These are phyloP conservation scores for Melangyna quadrimaculata DNA, from an alignment of 2,888 invertebrate species.

Conservation along the genomic window DNA sequence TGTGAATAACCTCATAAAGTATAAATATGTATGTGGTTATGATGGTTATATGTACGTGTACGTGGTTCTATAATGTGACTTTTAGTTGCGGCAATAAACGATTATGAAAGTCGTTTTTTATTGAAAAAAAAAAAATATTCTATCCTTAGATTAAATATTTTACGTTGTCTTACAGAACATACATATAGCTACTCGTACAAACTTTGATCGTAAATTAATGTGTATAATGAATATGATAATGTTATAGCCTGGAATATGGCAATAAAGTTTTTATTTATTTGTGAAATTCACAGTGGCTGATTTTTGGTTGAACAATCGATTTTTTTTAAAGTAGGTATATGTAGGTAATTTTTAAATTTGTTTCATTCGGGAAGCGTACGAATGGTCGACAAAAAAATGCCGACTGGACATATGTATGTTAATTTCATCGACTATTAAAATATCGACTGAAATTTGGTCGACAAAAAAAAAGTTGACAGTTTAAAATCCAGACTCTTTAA, in stretches of 20 bases:
- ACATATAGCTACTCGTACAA: not conserved
- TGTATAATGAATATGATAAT: not conserved
- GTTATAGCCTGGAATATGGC: constrained; percentile 2
- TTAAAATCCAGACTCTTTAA: too few relatives aligned
- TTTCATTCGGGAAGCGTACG: too few relatives aligned
- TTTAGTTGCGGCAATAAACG: constrained; percentile 23
- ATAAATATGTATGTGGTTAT: not conserved
- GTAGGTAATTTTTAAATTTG: too few relatives aligned
- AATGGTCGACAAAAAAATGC: too few relatives aligned
- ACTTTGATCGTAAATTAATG: constrained; percentile 13
- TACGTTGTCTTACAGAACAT: not conserved
- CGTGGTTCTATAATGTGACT: constrained; percentile 5
- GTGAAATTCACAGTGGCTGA: not conserved
- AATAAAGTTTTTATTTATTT: constrained; percentile 3
- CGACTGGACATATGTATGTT: too few relatives aligned
- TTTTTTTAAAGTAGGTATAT: too few relatives aligned
- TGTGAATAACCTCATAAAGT: constrained; percentile 22
- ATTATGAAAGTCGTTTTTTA: constrained; percentile 37
- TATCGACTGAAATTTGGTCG: too few relatives aligned
- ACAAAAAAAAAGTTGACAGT: too few relatives aligned
- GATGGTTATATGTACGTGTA: not conserved
- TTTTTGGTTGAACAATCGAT: not conserved
- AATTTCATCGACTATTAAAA: too few relatives aligned
- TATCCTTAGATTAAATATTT: constrained; percentile 26
- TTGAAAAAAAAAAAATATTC: constrained; percentile 28